Evolutionary conservation across 2,888 invertebrate species (phyloP).

Genomic region (Dastarcus helophoroides): DNA sequence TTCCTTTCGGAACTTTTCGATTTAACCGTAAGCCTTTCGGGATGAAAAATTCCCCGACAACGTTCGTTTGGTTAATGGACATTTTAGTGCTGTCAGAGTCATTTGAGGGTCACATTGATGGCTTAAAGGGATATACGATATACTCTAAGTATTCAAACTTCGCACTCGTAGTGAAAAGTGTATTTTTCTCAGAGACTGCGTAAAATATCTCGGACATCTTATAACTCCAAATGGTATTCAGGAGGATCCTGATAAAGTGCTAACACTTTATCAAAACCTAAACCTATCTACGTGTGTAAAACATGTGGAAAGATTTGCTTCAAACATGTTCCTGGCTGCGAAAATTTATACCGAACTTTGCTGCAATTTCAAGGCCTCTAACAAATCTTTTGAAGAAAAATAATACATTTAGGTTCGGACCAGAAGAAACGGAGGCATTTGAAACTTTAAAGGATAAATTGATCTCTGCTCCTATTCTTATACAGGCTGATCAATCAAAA

Average conservation of each 20-base stretch:
- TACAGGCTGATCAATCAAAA: too few relatives aligned
- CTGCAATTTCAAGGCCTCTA: slow-evolving; percentile 12
- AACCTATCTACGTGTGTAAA: slow-evolving; percentile 14
- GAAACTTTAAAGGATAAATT: too few relatives aligned
- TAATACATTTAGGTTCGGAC: slow-evolving; percentile 10
- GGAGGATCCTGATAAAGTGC: slow-evolving; percentile 15
- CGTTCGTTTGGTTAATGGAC: slow-evolving; percentile 14
- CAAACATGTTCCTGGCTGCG: slow-evolving; percentile 17
- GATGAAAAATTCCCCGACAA: slow-evolving; percentile 10
- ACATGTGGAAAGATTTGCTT: slow-evolving; percentile 14
- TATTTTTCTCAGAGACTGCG: slow-evolving; percentile 9
- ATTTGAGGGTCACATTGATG: slow-evolving; percentile 10
- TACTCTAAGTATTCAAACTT: slow-evolving; percentile 9
- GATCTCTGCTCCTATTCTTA: too few relatives aligned
- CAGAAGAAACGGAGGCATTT: slow-evolving; percentile 13
- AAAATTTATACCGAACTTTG: slow-evolving; percentile 14
- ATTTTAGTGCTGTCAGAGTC: slow-evolving; percentile 11
- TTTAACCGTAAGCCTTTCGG: slow-evolving; percentile 13
- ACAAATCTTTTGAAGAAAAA: slow-evolving; percentile 13
- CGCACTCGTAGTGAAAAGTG: slow-evolving; percentile 12
- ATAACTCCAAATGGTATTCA: slow-evolving; percentile 15
- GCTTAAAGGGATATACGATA: slow-evolving; percentile 7
- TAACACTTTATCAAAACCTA: slow-evolving; percentile 13
- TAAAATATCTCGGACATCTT: slow-evolving; percentile 11
- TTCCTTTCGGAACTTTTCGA: slow-evolving; percentile 14